phyloP scores from a whole-genome alignment of 2,113 vertebrate species.

The Dendrocopos noguchii region DNA sequence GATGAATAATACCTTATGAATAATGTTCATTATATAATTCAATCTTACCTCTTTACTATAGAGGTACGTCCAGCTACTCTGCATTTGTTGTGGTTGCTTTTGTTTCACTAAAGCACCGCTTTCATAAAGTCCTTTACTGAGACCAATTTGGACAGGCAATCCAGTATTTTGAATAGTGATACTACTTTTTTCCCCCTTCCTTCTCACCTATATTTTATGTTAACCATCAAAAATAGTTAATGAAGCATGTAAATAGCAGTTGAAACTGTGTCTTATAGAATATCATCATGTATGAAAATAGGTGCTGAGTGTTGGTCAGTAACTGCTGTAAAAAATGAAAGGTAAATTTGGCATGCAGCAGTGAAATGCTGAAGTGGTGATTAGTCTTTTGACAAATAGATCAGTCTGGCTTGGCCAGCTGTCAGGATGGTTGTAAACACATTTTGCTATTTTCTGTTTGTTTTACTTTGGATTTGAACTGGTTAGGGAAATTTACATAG shows the following conservation, averaged over 20 bases:
- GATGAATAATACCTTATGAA: neutral
- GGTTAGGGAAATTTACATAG: neutral
- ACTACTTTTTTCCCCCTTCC: neutral
- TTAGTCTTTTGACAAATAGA: conserved; percentile 35
- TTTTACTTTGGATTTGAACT: neutral
- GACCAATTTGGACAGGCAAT: neutral
- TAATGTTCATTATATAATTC: neutral
- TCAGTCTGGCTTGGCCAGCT: conserved; percentile 11
- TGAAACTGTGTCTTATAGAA: neutral
- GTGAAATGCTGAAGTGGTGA: conserved; percentile 5
- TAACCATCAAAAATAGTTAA: conserved; percentile 25
- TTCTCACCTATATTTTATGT: neutral
- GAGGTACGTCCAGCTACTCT: neutral
- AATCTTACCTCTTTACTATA: neutral
- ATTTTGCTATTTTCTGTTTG: neutral
- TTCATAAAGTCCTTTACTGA: neutral
- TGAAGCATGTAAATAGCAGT: neutral
- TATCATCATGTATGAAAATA: neutral
- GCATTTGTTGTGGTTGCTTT: neutral
- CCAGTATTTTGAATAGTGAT: neutral
- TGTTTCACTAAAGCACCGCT: neutral
- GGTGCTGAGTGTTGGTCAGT: conserved; percentile 10
- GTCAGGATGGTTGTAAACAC: neutral
- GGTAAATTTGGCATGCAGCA: neutral
- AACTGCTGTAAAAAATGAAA: neutral